A percentile compares a stretch with the other conserved stretches of the same genome.
phyloP scores from a whole-genome alignment of 1,140 invertebrate genomes.

The Vanessa atalanta region DNA sequence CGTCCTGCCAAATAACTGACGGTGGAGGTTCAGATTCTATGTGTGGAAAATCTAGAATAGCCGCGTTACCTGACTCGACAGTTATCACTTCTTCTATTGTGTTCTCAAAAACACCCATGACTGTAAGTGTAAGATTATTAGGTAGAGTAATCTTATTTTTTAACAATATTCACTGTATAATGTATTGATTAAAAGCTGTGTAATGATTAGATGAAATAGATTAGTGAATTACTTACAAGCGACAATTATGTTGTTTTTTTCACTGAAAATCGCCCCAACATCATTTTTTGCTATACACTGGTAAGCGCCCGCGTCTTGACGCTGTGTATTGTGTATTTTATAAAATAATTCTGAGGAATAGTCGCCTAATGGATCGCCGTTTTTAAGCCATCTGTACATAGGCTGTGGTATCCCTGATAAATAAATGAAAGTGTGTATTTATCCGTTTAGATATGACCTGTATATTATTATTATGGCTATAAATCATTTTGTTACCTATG shows the following conservation, averaged over 20 bases:
- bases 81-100: constrained; percentile 84
- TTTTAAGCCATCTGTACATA: constrained; percentile 94
- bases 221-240: constrained; percentile 88
- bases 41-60: constrained; percentile 89
- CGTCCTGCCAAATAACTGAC: constrained; percentile 91
- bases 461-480: background rate
- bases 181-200: background rate
- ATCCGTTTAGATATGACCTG: background rate
- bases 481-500: constrained; percentile 83
- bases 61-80: constrained; percentile 89
- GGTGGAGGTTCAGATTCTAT: constrained; percentile 92
- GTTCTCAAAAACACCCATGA: constrained; percentile 91
- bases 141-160: background rate
- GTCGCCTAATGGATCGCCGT: constrained; percentile 87
- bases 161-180: background rate
- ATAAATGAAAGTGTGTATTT: constrained; percentile 9
- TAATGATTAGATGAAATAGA: background rate
- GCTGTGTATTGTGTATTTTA: constrained; percentile 89
- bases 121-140: constrained; percentile 74
- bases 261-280: constrained; percentile 94
- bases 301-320: constrained; percentile 92
- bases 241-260: constrained; percentile 91
- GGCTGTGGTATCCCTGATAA: constrained; percentile 91
- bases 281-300: constrained; percentile 94
- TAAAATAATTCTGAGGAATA: constrained; percentile 89